phyloP scores from a whole-genome alignment of 2,888 invertebrate species.

The Cryptops parisi region DNA sequence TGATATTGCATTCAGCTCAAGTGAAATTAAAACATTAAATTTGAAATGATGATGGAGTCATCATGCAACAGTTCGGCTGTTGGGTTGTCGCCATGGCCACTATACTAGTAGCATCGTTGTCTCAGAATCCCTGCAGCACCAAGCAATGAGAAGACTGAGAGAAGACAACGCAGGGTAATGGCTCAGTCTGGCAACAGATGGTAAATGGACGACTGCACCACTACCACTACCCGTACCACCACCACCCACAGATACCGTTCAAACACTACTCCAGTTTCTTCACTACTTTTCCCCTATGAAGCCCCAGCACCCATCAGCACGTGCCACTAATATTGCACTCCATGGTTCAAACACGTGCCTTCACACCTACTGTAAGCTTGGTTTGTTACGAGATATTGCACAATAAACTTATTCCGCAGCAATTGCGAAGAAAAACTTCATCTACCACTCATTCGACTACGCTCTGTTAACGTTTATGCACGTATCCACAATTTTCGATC shows the following conservation, averaged over 20 bases:
- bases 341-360: conserved; percentile 11
- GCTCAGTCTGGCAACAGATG: conserved; percentile 13
- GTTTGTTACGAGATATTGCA: too few relatives aligned
- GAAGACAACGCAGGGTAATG: conserved; percentile 14
- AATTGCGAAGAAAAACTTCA: too few relatives aligned
- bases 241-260: conserved; percentile 5
- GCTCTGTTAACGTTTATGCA: too few relatives aligned
- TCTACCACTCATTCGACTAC: too few relatives aligned
- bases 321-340: conserved; percentile 4
- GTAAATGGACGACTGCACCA: conserved; percentile 6
- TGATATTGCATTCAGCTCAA: conserved; percentile 13
- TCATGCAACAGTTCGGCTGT: conserved; percentile 12
- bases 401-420: too few relatives aligned
- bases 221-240: too few relatives aligned
- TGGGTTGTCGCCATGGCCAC: conserved; percentile 10
- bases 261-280: too few relatives aligned
- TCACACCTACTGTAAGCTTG: conserved; percentile 11
- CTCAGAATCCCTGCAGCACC: conserved; percentile 2
- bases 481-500: too few relatives aligned
- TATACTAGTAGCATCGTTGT: conserved; percentile 3
- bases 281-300: neutral
- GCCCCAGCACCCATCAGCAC: conserved; percentile 10
- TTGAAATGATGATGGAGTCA: conserved; percentile 13
- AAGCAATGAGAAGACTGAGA: conserved; percentile 14
- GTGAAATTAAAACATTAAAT: conserved; percentile 14